Percentiles rank a stretch among this genome's conserved stretches.
phyloP scores from a whole-genome alignment of 2,888 invertebrate species.

The Cerceris rybyensis region DNA sequence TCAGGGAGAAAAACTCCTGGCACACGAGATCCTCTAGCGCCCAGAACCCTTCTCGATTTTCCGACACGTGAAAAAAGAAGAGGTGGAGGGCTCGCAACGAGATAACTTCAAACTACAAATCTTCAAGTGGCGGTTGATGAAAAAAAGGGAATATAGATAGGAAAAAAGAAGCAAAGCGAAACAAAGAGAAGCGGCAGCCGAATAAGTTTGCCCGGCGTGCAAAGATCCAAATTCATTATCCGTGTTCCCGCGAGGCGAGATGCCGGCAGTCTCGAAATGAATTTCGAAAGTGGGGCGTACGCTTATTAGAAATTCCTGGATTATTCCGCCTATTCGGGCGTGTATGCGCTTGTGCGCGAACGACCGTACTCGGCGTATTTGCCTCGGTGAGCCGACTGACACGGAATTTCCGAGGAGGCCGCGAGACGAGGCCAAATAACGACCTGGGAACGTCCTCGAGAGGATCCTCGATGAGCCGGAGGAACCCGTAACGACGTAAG shows the following conservation, averaged over 20 bases:
- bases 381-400: conserved; percentile 20
- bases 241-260: conserved; percentile 39
- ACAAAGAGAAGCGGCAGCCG: not conserved
- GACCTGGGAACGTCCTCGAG: conserved; percentile 5
- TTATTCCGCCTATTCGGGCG: conserved; percentile 47
- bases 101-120: too few species aligned
- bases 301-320: conserved; percentile 75
- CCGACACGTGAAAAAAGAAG: too few species aligned
- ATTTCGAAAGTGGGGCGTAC: conserved; percentile 65
- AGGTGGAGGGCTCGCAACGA: too few species aligned
- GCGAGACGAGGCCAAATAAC: not conserved
- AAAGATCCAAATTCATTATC: conserved; percentile 59
- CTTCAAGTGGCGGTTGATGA: too few species aligned
- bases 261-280: conserved; percentile 59
- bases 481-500: conserved; percentile 16
- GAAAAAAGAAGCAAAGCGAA: not conserved
- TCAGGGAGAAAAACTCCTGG: too few species aligned
- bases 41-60: too few species aligned
- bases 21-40: too few species aligned
- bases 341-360: conserved; percentile 7
- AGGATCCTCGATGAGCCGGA: conserved; percentile 3
- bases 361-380: conserved; percentile 55
- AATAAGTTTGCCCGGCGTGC: conserved; percentile 23
- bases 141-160: not conserved
- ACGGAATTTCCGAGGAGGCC: conserved; percentile 26